phyloP scores from a whole-genome alignment of 2,888 invertebrate genomes.

The Himalopsyche tibetana region DNA sequence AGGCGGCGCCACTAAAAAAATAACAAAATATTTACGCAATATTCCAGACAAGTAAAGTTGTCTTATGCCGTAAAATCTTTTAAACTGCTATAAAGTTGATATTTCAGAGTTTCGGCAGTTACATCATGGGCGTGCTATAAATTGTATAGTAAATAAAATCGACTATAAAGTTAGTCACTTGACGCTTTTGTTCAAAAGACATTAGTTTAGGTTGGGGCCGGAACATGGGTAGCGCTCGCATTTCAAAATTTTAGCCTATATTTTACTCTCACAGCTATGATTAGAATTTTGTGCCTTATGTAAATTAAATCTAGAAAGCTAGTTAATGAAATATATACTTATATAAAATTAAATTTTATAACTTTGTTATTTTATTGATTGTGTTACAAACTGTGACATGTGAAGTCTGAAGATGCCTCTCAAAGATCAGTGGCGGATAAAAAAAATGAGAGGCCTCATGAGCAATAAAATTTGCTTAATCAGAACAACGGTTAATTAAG shows the following conservation, averaged over 20 bases:
- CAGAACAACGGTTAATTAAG: no score
- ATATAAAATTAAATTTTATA: no score
- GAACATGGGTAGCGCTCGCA: not conserved
- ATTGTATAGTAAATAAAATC: slow-evolving; percentile 2
- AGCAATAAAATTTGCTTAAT: no score
- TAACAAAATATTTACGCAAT: slow-evolving; percentile 26
- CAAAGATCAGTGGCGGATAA: no score
- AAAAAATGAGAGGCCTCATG: no score
- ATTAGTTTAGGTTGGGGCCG: not conserved
- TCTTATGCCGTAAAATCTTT: not conserved
- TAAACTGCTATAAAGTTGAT: slow-evolving; percentile 20
- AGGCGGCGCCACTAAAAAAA: slow-evolving; percentile 1
- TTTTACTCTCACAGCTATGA: not conserved
- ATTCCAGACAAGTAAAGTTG: slow-evolving; percentile 16
- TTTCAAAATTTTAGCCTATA: not conserved
- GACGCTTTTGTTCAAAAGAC: not conserved
- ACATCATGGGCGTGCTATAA: not conserved
- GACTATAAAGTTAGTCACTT: not conserved
- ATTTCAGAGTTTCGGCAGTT: slow-evolving; percentile 1
- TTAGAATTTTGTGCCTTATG: no score
- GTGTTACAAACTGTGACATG: no score
- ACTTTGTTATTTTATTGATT: no score
- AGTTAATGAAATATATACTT: no score
- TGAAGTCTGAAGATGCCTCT: no score
- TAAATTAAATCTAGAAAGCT: no score